Evolutionary conservation across 2,113 vertebrate species (phyloP).

Genomic region (Sceloporus tristichus): DNA sequence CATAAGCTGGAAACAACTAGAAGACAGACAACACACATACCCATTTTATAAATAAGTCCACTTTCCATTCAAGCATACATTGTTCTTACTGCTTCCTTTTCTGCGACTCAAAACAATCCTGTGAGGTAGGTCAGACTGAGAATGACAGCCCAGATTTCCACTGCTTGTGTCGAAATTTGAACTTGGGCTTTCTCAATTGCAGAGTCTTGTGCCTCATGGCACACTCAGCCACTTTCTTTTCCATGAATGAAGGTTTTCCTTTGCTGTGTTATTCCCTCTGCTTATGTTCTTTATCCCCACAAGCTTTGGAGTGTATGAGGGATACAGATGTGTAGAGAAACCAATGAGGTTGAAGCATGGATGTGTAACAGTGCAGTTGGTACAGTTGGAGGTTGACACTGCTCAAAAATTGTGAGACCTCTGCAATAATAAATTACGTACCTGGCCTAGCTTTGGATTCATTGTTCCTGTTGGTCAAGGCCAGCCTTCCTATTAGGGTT

Average conservation of each 20-base stretch:
- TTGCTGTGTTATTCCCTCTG: background rate
- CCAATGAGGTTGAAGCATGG: background rate
- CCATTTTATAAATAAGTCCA: no score
- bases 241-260: background rate
- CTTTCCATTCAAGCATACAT: background rate
- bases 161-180: background rate
- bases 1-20: no score
- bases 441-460: background rate
- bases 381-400: background rate
- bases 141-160: background rate
- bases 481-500: no score
- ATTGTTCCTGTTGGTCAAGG: background rate
- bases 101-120: background rate
- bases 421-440: background rate
- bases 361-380: background rate
- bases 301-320: background rate
- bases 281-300: background rate
- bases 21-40: no score
- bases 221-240: background rate
- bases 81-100: no score
- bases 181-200: background rate
- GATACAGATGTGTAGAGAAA: no score
- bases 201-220: background rate
- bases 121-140: background rate
- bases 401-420: background rate